Base-by-base conservation (phyloP, 2,113 vertebrate genomes). In the Phyllopteryx taeniolatus region DNA sequence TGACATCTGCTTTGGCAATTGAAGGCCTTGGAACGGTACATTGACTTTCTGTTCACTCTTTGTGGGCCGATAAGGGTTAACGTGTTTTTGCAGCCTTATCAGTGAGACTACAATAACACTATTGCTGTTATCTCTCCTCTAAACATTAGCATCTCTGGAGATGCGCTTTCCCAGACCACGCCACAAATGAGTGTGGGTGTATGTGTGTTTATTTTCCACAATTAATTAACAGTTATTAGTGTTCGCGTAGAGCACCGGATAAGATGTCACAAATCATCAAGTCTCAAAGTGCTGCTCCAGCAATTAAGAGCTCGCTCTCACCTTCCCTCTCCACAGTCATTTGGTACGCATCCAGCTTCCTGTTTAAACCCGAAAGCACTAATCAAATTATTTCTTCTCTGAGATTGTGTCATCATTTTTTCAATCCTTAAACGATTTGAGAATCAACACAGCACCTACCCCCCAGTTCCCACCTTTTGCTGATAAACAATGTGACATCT, bases 211-310 rank as follows among this genome's bases (percentile, higher is more conserved):
- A 93, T 94, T 93, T 94, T 94, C 94, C 93, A 93, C 94, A 95
- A 94, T 96, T 98, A 96, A 98, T 98, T 98, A 98, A 96, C 97
- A 95, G 95, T 97, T 97, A 97, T 98, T 96, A 96, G 94, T 92
- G 94, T 95, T 95, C 92, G 91, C 92, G 92, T 92, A 91, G 92
- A 93, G 94, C 88, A 93, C 94, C 91, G 93, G 93, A 94, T 95
- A 95, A 95, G 93, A 91, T 96, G 95, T 97, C 95, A 96, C 96
- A 98, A 96, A 97, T 96, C 95, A 98, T 96, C 95, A 93, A 92
- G 94, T 95, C 95, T 97, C 96, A 93, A 93, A 94, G 94, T 95
- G 94, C 95, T 94, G 94, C 95, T 94, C 93, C 91, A 94, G 94
- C 95, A 96, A 98, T 98, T 98, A 97, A 94, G 94, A 94, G 94